phyloP scores from a whole-genome alignment of 1,140 invertebrate species.

The Atopsyche davidsoni region DNA sequence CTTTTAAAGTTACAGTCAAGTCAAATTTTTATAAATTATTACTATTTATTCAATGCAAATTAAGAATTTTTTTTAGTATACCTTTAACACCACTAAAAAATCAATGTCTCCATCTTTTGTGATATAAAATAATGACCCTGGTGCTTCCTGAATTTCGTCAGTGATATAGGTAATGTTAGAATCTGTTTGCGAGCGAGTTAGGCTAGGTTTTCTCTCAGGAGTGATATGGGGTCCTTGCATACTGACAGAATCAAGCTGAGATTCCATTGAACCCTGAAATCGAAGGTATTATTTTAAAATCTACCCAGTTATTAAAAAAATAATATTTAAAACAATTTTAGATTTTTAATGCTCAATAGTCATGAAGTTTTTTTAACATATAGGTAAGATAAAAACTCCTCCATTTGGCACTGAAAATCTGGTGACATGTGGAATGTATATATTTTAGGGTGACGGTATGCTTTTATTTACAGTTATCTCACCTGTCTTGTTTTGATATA shows the following conservation, averaged over 20 bases:
- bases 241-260: slow-evolving; percentile 68
- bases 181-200: slow-evolving; percentile 87
- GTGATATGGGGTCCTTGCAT: slow-evolving; percentile 55
- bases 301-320: no score
- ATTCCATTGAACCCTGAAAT: slow-evolving; percentile 67
- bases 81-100: slow-evolving; percentile 83
- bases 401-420: no score
- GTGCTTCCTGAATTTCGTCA: slow-evolving; percentile 75
- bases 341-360: no score
- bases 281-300: slow-evolving; percentile 3
- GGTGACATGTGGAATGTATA: no score
- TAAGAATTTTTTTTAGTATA: slow-evolving; percentile 35
- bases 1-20: slow-evolving; percentile 17
- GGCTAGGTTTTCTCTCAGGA: slow-evolving; percentile 60
- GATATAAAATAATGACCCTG: slow-evolving; percentile 87
- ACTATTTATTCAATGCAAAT: slow-evolving; percentile 1
- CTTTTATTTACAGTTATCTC: background rate
- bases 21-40: background rate
- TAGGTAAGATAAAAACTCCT: no score
- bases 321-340: no score
- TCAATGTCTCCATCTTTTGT: slow-evolving; percentile 92
- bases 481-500: slow-evolving; percentile 72
- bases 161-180: slow-evolving; percentile 86
- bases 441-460: background rate
- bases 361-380: no score